A percentile compares a stretch with the other conserved stretches of the same genome.
phyloP scores from a whole-genome alignment of 2,113 vertebrate species.

The Syrmaticus mikado region DNA sequence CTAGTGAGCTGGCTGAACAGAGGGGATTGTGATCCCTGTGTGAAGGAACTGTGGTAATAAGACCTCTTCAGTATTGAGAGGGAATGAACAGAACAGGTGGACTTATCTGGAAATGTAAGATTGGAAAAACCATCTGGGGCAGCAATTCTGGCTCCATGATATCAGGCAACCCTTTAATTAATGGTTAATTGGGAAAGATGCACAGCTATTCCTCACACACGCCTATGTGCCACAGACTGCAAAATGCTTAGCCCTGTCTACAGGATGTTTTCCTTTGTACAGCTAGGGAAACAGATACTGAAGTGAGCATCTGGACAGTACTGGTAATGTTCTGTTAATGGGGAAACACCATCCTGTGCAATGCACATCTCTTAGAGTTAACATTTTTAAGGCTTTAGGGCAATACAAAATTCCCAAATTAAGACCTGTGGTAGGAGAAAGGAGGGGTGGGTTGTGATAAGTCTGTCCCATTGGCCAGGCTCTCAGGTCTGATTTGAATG shows the following conservation, averaged over 20 bases:
- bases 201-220: fast-evolving
- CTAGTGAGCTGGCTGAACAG: background rate
- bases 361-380: background rate
- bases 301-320: background rate
- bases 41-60: background rate
- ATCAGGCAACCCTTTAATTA: background rate
- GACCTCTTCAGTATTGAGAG: background rate
- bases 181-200: background rate
- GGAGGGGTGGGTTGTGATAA: background rate
- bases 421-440: background rate
- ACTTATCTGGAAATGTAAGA: background rate
- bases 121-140: background rate
- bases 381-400: background rate
- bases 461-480: background rate
- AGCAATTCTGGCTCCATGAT: background rate
- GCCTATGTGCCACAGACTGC: fast-evolving
- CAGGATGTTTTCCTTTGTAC: background rate
- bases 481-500: background rate
- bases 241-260: background rate
- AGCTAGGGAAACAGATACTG: background rate
- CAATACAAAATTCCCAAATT: background rate
- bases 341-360: background rate
- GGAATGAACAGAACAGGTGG: background rate
- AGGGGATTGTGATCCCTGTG: fast-evolving
- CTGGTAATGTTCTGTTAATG: background rate